Conservation (phyloP, 2,113 vertebrate species). For the Hylia prasina region DNA sequence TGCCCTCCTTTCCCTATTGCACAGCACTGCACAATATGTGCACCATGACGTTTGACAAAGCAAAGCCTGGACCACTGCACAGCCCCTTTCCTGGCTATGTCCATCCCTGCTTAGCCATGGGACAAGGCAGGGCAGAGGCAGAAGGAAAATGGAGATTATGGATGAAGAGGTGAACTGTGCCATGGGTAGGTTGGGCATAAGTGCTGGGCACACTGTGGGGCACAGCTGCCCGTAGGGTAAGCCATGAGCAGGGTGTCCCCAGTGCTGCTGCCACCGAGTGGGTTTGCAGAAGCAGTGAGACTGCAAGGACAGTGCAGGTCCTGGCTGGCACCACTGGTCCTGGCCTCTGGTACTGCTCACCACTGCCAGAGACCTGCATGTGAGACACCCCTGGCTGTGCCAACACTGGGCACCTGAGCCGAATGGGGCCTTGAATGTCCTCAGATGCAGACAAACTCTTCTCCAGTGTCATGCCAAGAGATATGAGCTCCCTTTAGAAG, state of each 20-base stretch:
- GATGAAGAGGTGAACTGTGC: neutral
- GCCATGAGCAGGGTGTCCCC: neutral
- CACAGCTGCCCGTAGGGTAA: fast-evolving
- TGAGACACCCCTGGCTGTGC: neutral
- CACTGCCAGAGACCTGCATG: neutral
- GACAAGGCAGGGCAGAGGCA: neutral
- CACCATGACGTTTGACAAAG: neutral
- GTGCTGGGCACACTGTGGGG: fast-evolving
- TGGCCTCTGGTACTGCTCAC: neutral
- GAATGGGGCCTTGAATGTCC: neutral
- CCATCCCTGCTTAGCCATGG: neutral
- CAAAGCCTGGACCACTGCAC: neutral
- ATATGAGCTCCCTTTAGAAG: neutral
- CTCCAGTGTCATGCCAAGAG: neutral
- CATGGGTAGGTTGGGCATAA: neutral
- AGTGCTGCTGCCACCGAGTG: fast-evolving
- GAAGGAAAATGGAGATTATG: neutral
- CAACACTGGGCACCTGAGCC: fast-evolving
- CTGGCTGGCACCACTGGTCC: neutral
- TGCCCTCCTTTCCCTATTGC: neutral
- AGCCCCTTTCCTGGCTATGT: neutral
- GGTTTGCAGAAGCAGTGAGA: neutral
- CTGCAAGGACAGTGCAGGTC: neutral
- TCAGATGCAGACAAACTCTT: neutral
- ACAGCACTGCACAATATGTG: fast-evolving